Evolutionary conservation across 2,888 invertebrate genomes (phyloP).

Genomic region (Pseudococcus jackbeardsleyi): DNA sequence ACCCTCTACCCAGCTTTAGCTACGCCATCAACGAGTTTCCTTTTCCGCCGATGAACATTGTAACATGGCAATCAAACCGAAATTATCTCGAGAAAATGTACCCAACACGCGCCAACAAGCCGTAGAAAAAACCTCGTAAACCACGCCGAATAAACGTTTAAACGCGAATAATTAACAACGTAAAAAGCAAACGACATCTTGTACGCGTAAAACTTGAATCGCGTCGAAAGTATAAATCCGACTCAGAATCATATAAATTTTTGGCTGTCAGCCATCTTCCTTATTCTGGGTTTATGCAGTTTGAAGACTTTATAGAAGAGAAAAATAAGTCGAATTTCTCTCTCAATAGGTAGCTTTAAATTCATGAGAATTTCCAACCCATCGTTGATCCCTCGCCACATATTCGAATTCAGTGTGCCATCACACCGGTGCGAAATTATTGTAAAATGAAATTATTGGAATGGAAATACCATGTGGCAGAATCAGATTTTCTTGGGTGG

Average conservation of each 20-base stretch:
- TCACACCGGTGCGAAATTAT: background rate
- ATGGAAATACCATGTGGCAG: background rate
- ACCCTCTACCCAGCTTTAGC: background rate
- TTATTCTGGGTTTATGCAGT: background rate
- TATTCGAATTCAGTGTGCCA: background rate
- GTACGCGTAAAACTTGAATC: background rate
- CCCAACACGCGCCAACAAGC: background rate
- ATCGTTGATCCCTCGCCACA: background rate
- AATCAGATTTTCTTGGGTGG: background rate
- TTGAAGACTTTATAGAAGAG: background rate
- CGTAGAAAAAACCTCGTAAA: conserved; percentile 2
- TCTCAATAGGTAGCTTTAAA: background rate
- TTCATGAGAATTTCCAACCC: conserved; percentile 3
- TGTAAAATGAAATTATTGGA: conserved; percentile 27
- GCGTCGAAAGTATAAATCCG: background rate
- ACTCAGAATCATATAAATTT: conserved; percentile 1
- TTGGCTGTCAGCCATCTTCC: conserved; percentile 7
- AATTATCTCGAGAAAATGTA: conserved; percentile 15
- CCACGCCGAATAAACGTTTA: conserved; percentile 8
- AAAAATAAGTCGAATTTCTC: background rate
- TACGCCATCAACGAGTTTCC: background rate
- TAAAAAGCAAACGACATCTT: conserved; percentile 24
- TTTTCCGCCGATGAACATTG: conserved; percentile 13
- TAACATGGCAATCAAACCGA: conserved; percentile 16
- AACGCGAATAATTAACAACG: conserved; percentile 25